Base-by-base conservation (phyloP, 2,888 invertebrate species). In the Chaetogeoica ovagalla region DNA sequence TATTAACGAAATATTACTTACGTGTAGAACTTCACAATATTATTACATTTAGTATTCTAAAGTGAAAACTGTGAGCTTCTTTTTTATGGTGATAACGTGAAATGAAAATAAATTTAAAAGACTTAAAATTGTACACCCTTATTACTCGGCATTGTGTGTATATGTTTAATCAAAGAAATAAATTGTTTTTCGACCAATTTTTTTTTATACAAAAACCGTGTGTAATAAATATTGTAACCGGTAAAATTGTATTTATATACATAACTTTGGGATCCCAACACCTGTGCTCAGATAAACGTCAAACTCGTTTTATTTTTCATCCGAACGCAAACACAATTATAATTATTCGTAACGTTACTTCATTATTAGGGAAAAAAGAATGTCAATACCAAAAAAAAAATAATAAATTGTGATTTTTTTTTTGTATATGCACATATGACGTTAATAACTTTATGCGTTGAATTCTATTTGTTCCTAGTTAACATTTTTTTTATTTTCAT, bases 61-160 rank as follows among this genome's bases (percentile, higher is more conserved):
- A 71, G 39, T 71, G 71, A 71, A 71, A 79, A 79, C 79, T 79
- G 79, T 79, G 79, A 79, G 79, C 79, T 79, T 79, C 79, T 79
- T 69, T 30, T 74, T 71, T 79, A 79, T 79, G 71, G 79, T 79
- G 79, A 79, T 79, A 79, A 79, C 23, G 62, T 63, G n/a, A 79
- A 65, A 71, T 79, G 55, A 62, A 60, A 77, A 79, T 79, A 43
- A 79, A 79, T 79, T 63, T 30, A 57, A 79, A 79, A 79, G 79
- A 79, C 79, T 79, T 79, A 57, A 79, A 70, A 71, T 71, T 57
- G 79, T 70, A 70, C 71, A 70, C 79, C 79, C 71, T 71, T 71
- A 62, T 60, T 77, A 37, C 52, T 52, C 48, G 21, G 60, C 68
- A 48, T 48, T 76, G 55, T 74, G 55, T 76, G 55, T 74, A 65